Conservation (phyloP, 2,113 vertebrate genomes). For the Sinocyclocheilus rhinocerous region DNA sequence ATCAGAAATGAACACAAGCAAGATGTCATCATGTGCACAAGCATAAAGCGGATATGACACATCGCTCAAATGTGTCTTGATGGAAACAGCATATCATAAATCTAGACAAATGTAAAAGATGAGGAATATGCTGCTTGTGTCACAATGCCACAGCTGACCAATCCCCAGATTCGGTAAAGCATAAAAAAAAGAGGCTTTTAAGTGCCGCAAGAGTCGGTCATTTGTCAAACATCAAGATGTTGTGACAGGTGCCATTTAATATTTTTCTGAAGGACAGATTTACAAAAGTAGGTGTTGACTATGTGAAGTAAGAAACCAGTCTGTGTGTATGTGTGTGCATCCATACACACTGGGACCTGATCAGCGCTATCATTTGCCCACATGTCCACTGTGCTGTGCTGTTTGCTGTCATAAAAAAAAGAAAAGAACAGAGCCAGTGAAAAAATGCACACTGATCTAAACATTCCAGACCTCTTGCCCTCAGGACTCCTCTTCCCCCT, state of each 20-base stretch:
- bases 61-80: neutral
- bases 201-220: neutral
- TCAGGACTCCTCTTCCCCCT: constrained; percentile 28
- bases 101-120: constrained; percentile 15
- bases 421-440: constrained; percentile 4
- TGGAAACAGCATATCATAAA: constrained; percentile 21
- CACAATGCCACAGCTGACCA: neutral
- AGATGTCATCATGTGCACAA: neutral
- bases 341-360: neutral
- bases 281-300: neutral
- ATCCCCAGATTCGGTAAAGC: neutral
- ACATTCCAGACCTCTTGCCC: constrained; percentile 31
- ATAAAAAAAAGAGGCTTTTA: neutral
- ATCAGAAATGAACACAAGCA: constrained; percentile 14
- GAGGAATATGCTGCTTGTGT: neutral
- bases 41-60: neutral
- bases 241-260: constrained; percentile 37
- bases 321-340: neutral
- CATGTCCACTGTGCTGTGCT: constrained; percentile 53
- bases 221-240: constrained; percentile 22
- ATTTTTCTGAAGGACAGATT: constrained; percentile 6
- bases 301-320: constrained; percentile 8
- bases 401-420: constrained; percentile 45
- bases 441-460: constrained; percentile 30
- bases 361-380: constrained; percentile 28